Base-by-base conservation (phyloP, 2,797 vertebrate genomes). In the Clarias pachynema region DNA sequence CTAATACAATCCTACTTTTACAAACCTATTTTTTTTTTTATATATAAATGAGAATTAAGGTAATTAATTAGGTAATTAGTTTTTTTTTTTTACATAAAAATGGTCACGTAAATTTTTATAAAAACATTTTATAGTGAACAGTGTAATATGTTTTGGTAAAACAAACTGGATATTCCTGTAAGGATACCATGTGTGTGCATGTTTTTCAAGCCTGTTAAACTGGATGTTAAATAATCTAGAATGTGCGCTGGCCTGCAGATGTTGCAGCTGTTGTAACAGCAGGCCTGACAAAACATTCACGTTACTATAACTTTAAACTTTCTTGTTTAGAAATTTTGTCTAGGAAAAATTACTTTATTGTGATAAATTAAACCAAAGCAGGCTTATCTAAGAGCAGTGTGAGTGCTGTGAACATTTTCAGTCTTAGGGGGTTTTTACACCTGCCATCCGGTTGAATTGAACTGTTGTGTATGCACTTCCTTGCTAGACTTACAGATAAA, bases 221-320 rank as follows among this genome's bases (percentile, higher is more conserved):
- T 60, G 57, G 31, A 60, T 60, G 75, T 60, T 59, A 37, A 78
- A 60, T 37, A 78, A 60, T 78, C 53, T 34, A 56, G 34, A 37
- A 59, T 60, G 56, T n/a, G 26, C 75, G 24, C 20, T 2, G 4
- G 29, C 75, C 56, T 59, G 56, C 75, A 78, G 74, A 12, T 49
- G 44, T 49, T 49, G 44, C 44, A 49, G 44, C 44, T 49, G 44
- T 49, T 49, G 44, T 49, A 49, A 49, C 44, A 49, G 5, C 37
- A 44, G 40, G 7, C 40, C n/a, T 29, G n/a, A 74, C 2, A 53
- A 53, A 53, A 74, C 44, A 53, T 74, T 53, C 37, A 12, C 1
- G 20, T 49, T n/a, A 49, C 10, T 16, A 31, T 2, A 34, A 1
- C 22, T 5, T 57, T 57, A 22, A 37, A 37, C 26, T 5, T 49